These are phyloP conservation scores for Cathartes aura DNA, from an alignment of 2,113 vertebrate genomes.

Conservation along the genomic window DNA sequence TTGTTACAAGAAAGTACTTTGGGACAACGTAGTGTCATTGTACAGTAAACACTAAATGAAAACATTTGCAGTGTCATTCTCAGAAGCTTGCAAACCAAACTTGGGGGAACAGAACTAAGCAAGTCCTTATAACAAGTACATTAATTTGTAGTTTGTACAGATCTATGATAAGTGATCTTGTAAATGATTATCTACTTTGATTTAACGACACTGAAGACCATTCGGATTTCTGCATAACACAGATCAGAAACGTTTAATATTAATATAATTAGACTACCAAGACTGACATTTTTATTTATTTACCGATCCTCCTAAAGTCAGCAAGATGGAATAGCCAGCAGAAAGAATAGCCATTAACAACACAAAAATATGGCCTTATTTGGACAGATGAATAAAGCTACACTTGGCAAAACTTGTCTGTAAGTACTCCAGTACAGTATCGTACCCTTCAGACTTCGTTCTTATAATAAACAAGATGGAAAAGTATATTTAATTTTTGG, in stretches of 20 bases:
- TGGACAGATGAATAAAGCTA: neutral
- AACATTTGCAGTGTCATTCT: neutral
- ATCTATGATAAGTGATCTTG: neutral
- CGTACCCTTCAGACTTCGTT: neutral
- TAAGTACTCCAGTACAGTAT: neutral
- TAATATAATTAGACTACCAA: neutral
- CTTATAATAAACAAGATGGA: neutral
- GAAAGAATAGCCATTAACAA: neutral
- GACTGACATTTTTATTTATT: neutral
- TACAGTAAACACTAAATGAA: neutral
- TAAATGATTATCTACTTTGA: neutral
- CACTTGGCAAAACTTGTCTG: neutral
- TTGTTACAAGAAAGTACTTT: neutral
- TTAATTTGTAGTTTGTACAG: neutral
- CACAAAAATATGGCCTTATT: neutral
- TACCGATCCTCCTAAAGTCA: neutral
- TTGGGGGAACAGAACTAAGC: neutral
- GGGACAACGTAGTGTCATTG: neutral
- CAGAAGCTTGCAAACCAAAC: neutral
- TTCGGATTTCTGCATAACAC: rapidly evolving
- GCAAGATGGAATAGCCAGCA: neutral
- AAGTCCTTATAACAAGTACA: neutral
- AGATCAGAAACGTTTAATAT: neutral
- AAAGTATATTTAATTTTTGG: neutral
- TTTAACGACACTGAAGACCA: neutral